A percentile compares a stretch with the other conserved stretches of the same genome.
Conservation (phyloP, 2,797 vertebrate species). For the Netta rufina region DNA sequence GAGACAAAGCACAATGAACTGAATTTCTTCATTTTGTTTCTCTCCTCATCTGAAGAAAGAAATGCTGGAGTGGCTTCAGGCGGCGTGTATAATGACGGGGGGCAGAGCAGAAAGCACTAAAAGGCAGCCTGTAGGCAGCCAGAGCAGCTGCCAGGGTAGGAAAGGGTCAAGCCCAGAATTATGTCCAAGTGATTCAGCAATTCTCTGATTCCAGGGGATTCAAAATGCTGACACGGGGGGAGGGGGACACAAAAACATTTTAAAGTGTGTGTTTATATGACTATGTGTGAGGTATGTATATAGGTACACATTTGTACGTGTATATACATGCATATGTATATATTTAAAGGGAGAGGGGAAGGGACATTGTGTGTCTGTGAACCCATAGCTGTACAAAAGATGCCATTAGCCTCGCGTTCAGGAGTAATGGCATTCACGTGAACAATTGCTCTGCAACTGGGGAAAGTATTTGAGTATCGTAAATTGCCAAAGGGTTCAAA, state of each 20-base stretch:
- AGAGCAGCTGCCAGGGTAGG: background rate
- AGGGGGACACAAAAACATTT: background rate
- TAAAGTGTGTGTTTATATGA: background rate
- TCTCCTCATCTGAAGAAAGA: background rate
- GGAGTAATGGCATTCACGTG: background rate
- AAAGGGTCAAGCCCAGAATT: background rate
- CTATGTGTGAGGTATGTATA: background rate
- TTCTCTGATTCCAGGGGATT: background rate
- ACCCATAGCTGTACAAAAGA: background rate
- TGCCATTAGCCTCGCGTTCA: background rate
- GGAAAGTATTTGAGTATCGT: slow-evolving; percentile 52
- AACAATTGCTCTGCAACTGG: slow-evolving; percentile 34
- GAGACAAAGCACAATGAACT: background rate
- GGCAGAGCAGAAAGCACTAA: background rate
- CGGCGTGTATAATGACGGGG: background rate
- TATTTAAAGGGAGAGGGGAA: no score
- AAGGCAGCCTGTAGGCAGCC: background rate
- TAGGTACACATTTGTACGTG: background rate
- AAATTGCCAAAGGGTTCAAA: slow-evolving; percentile 64
- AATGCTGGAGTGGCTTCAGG: background rate
- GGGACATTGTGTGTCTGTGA: background rate
- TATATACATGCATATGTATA: no score
- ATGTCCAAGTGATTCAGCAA: background rate
- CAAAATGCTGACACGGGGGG: background rate
- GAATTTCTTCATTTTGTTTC: background rate